Percentiles rank a stretch among this genome's conserved stretches.
These are phyloP conservation scores for Scotopteryx bipunctaria DNA, from an alignment of 2,888 invertebrate genomes.

Conservation along the genomic window DNA sequence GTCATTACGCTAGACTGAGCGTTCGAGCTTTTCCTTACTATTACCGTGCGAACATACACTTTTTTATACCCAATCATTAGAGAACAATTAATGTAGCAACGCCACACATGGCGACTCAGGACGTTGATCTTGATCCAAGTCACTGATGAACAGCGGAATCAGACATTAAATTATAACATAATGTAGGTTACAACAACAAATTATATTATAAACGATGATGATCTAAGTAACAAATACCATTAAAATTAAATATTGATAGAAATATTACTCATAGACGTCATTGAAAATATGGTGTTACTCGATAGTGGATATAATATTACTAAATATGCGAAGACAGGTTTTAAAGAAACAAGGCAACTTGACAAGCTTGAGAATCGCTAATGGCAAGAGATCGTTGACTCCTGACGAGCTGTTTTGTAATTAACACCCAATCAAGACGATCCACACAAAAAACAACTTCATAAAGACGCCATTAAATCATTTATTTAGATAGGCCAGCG, in stretches of 20 bases:
- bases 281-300: conserved; percentile 1
- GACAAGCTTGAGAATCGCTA: conserved; percentile 38
- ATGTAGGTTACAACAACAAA: no score
- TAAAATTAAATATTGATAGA: neutral
- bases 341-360: conserved; percentile 32
- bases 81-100: conserved; percentile 62
- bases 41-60: conserved; percentile 60
- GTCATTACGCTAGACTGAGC: conserved; percentile 28
- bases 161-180: conserved; percentile 1
- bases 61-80: conserved; percentile 66
- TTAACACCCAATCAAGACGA: conserved; percentile 59
- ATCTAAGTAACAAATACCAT: neutral
- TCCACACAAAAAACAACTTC: conserved; percentile 45
- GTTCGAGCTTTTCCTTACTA: conserved; percentile 37
- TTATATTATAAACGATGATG: neutral
- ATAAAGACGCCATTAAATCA: conserved; percentile 37
- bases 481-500: conserved; percentile 23
- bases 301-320: neutral
- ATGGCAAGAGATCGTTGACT: conserved; percentile 54
- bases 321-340: conserved; percentile 3
- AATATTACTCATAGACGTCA: conserved; percentile 1
- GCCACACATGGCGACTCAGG: conserved; percentile 50
- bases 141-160: conserved; percentile 40
- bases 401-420: conserved; percentile 60
- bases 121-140: conserved; percentile 46